Evolutionary conservation across 1,140 invertebrate species (phyloP).

Genomic region (Drosophila trapezifrons): DNA sequence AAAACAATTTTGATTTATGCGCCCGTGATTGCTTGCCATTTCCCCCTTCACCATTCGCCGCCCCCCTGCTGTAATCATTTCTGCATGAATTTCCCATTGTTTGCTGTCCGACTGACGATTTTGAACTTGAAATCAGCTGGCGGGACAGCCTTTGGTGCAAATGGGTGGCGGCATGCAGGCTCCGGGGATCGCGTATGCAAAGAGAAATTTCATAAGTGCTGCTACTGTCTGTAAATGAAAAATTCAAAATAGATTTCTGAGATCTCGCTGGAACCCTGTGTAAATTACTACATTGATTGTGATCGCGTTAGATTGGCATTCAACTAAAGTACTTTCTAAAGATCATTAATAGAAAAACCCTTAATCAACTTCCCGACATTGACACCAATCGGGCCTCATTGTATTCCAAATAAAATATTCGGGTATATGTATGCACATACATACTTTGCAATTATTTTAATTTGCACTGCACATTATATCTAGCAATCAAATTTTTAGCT

Average conservation of each 20-base stretch:
- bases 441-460: constrained; percentile 40
- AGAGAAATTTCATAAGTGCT: constrained; percentile 19
- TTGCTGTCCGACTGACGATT: constrained; percentile 36
- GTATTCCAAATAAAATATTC: no score
- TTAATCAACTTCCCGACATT: constrained; percentile 24
- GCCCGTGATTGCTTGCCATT: constrained; percentile 67
- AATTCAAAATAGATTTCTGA: constrained; percentile 25
- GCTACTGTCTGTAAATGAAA: neutral
- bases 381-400: constrained; percentile 34
- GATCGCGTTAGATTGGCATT: constrained; percentile 7
- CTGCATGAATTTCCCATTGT: constrained; percentile 71
- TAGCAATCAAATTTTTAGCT: constrained; percentile 39
- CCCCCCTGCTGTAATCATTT: constrained; percentile 34
- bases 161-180: constrained; percentile 46
- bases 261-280: constrained; percentile 2
- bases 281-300: neutral
- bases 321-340: constrained; percentile 1
- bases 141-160: constrained; percentile 22
- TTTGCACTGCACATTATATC: constrained; percentile 16
- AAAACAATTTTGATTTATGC: constrained; percentile 63
- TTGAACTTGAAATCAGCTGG: constrained; percentile 67
- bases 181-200: constrained; percentile 7
- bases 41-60: neutral
- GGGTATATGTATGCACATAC: constrained; percentile 33
- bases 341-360: neutral